Percentiles rank a stretch among this genome's conserved stretches.
phyloP scores from a whole-genome alignment of 2,888 invertebrate genomes.

The Heliconius ethilla region DNA sequence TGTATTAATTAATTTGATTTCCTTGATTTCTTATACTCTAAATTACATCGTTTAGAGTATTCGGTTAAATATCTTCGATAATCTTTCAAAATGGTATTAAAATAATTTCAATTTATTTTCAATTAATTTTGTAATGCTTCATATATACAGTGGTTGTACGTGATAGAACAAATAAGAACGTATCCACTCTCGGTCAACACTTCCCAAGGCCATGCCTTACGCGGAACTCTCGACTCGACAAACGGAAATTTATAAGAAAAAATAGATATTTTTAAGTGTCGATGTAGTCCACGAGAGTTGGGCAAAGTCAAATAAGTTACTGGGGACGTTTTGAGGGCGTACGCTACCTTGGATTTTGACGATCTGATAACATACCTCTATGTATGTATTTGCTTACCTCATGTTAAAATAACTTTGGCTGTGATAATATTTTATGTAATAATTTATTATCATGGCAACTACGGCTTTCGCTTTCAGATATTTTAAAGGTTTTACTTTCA shows the following conservation, averaged over 20 bases:
- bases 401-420: conserved; percentile 35
- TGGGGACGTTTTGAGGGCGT: conserved; percentile 63
- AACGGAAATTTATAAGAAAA: conserved; percentile 49
- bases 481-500: conserved; percentile 22
- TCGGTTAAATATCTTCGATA: neutral
- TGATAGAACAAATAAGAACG: conserved; percentile 34
- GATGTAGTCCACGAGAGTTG: conserved; percentile 47
- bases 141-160: neutral
- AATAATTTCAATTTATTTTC: neutral
- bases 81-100: neutral
- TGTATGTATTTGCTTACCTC: conserved; percentile 46
- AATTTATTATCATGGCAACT: conserved; percentile 21
- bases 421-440: conserved; percentile 27
- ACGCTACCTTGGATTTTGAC: conserved; percentile 50
- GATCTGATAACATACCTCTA: conserved; percentile 48
- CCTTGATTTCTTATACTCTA: too few relatives aligned
- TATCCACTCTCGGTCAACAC: conserved; percentile 53
- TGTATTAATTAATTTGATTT: too few relatives aligned
- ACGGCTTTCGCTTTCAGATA: conserved; percentile 23
- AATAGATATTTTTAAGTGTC: conserved; percentile 41
- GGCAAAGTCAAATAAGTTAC: conserved; percentile 70
- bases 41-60: neutral
- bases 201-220: conserved; percentile 70
- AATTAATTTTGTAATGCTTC: neutral
- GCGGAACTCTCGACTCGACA: conserved; percentile 64